Evolutionary conservation across 2,888 invertebrate genomes (phyloP).

Genomic region (Callyntrura guangdongensis): DNA sequence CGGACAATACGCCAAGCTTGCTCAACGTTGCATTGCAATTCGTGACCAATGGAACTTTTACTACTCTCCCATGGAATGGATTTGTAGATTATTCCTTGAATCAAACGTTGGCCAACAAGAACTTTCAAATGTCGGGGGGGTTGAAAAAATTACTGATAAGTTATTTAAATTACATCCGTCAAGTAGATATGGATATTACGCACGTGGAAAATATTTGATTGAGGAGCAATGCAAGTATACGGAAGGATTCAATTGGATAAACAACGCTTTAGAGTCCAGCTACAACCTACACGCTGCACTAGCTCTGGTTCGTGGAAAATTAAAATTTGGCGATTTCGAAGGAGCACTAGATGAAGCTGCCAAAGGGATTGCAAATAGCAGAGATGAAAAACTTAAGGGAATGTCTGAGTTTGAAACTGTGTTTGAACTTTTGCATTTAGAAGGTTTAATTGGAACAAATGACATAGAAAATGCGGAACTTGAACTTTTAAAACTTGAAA

Average conservation of each 20-base stretch:
- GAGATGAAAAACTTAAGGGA: slow-evolving; percentile 39
- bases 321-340: slow-evolving; percentile 82
- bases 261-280: slow-evolving; percentile 80
- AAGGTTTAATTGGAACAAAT: slow-evolving; percentile 72
- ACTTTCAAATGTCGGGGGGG: slow-evolving; percentile 43
- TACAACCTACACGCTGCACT: slow-evolving; percentile 79
- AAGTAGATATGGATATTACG: slow-evolving; percentile 82
- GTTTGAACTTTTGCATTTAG: slow-evolving; percentile 71
- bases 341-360: slow-evolving; percentile 74
- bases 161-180: slow-evolving; percentile 83
- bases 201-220: slow-evolving; percentile 82
- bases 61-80: slow-evolving; percentile 83
- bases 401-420: slow-evolving; percentile 22
- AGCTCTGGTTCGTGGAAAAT: slow-evolving; percentile 76
- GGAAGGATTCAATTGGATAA: slow-evolving; percentile 81
- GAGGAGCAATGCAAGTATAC: slow-evolving; percentile 64
- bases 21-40: slow-evolving; percentile 70
- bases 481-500: slow-evolving; percentile 41
- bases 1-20: slow-evolving; percentile 74
- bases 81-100: slow-evolving; percentile 83
- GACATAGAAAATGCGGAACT: slow-evolving; percentile 55
- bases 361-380: slow-evolving; percentile 63
- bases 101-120: slow-evolving; percentile 45
- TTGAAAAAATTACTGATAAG: slow-evolving; percentile 79
- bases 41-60: slow-evolving; percentile 80